Conservation (phyloP, 2,797 vertebrate species). For the Betta splendens region DNA sequence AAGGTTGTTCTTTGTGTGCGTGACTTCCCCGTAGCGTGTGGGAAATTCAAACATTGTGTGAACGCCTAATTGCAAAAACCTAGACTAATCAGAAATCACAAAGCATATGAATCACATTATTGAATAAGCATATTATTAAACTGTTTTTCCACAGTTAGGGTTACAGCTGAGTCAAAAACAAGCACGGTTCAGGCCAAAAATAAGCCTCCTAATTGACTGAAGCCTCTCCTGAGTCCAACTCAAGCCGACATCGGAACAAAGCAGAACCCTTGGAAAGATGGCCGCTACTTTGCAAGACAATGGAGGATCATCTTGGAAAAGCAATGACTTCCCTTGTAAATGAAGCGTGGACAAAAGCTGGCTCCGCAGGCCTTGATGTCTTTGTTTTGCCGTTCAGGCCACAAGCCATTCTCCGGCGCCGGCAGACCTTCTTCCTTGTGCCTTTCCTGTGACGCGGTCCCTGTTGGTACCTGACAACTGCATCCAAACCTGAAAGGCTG, state of each 20-base stretch:
- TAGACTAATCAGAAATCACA: constrained; percentile 25
- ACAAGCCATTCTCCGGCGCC: constrained; percentile 58
- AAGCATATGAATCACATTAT: constrained; percentile 1
- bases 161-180: constrained; percentile 3
- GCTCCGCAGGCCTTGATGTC: constrained; percentile 59
- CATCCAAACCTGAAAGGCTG: too few species aligned
- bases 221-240: constrained; percentile 32
- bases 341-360: constrained; percentile 64
- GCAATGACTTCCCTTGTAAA: constrained; percentile 65
- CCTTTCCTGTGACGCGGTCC: constrained; percentile 24
- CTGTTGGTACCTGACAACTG: too few species aligned
- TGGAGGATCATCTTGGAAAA: constrained; percentile 65
- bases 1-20: constrained; percentile 5
- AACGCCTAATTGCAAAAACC: constrained; percentile 8
- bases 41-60: constrained; percentile 1
- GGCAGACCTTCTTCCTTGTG: constrained; percentile 32
- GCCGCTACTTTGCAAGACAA: constrained; percentile 68
- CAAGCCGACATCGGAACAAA: constrained; percentile 43
- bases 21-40: neutral
- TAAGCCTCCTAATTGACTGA: constrained; percentile 14
- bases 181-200: constrained; percentile 3
- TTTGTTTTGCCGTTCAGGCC: constrained; percentile 66
- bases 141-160: neutral
- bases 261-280: constrained; percentile 51
- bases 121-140: constrained; percentile 9